These are phyloP conservation scores for Naja naja DNA, from an alignment of 2,113 vertebrate genomes.

Conservation along the genomic window DNA sequence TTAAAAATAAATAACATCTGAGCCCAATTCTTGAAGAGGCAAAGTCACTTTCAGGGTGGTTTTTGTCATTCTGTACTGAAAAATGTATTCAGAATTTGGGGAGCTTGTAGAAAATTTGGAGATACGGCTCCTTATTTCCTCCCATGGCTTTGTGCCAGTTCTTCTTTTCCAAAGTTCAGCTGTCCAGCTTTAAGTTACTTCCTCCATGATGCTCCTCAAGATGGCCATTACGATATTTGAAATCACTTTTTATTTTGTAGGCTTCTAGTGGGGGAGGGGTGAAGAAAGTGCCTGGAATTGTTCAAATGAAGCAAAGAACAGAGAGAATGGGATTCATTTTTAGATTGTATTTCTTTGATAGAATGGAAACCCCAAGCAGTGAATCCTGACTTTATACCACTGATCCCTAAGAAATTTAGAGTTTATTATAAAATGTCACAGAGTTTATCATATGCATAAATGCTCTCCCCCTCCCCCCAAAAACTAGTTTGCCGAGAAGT, in stretches of 20 bases:
- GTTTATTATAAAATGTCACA: neutral
- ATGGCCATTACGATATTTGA: neutral
- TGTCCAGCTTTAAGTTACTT: neutral
- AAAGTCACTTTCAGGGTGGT: neutral
- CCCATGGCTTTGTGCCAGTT: neutral
- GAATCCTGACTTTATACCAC: too few species aligned
- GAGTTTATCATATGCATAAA: neutral
- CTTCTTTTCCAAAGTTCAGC: neutral
- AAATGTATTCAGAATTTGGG: neutral
- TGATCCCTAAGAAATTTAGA: neutral
- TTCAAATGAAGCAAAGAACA: constrained; percentile 38
- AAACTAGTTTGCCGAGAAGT: neutral
- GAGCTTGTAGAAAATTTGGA: neutral
- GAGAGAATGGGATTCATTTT: neutral
- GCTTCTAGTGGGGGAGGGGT: neutral
- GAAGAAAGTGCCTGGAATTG: constrained; percentile 66
- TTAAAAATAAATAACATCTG: neutral
- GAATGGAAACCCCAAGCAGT: neutral
- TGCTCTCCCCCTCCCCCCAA: neutral
- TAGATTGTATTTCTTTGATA: neutral
- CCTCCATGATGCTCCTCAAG: neutral
- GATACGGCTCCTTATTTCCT: neutral
- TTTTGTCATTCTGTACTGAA: neutral
- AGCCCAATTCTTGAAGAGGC: neutral
- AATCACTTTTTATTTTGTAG: neutral